phyloP scores from a whole-genome alignment of 2,888 invertebrate genomes.

The Diarsia rubi region DNA sequence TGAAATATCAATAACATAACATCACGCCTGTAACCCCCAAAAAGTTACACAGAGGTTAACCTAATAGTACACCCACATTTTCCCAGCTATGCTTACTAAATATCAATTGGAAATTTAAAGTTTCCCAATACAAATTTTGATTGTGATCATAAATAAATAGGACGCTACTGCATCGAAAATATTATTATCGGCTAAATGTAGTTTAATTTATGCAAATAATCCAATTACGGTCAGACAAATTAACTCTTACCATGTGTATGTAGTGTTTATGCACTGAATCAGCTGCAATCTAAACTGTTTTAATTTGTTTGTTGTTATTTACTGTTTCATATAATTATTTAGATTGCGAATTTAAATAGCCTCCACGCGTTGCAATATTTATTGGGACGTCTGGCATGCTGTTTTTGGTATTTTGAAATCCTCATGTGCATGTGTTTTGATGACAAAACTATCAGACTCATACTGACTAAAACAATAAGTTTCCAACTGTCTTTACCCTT shows the following conservation, averaged over 20 bases:
- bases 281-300: constrained; percentile 26
- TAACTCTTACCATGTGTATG: constrained; percentile 26
- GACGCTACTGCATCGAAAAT: not conserved
- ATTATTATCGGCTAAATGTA: constrained; percentile 22
- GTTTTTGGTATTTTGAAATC: not conserved
- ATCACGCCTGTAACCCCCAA: too few species aligned
- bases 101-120: not conserved
- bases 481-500: not conserved
- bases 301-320: constrained; percentile 22
- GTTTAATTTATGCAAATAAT: constrained; percentile 51
- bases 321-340: not conserved
- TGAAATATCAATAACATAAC: too few species aligned
- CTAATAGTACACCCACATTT: too few species aligned
- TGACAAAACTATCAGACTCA: not conserved
- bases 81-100: not conserved
- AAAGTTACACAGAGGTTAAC: too few species aligned
- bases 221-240: constrained; percentile 35
- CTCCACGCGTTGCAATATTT: not conserved
- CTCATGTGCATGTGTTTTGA: not conserved
- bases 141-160: constrained; percentile 13
- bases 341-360: not conserved
- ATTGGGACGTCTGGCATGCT: not conserved
- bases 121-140: constrained; percentile 12
- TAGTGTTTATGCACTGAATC: constrained; percentile 19
- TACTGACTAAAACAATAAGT: not conserved